phyloP scores from a whole-genome alignment of 1,140 invertebrate genomes.

The Trinorchestia longiramus region DNA sequence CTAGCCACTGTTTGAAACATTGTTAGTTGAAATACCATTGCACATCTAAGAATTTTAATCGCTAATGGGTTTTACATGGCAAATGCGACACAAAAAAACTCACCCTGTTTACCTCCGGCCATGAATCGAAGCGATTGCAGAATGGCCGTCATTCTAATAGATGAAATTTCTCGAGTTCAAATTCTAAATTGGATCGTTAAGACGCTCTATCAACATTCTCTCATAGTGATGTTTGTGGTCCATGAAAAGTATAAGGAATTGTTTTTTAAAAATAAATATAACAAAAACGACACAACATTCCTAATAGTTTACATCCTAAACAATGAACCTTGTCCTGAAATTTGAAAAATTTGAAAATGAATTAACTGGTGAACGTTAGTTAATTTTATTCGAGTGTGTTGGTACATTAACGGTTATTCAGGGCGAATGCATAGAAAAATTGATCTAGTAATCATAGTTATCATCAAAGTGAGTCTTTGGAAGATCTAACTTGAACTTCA shows the following conservation, averaged over 20 bases:
- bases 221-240: background rate
- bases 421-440: background rate
- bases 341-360: background rate
- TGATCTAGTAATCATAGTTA: background rate
- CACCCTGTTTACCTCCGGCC: constrained; percentile 20
- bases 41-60: no score
- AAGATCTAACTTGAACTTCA: no score
- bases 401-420: background rate
- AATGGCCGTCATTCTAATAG: background rate
- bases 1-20: no score
- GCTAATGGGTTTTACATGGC: no score
- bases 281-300: background rate
- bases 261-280: background rate
- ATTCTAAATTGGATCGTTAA: background rate
- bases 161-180: background rate
- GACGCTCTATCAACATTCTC: background rate
- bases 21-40: no score
- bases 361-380: no score
- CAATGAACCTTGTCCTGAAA: background rate
- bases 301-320: background rate
- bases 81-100: background rate
- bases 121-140: constrained; percentile 23
- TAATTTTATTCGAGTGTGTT: no score
- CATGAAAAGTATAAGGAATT: background rate
- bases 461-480: background rate